phyloP scores from a whole-genome alignment of 2,888 invertebrate species.

The Lydus trimaculatus region DNA sequence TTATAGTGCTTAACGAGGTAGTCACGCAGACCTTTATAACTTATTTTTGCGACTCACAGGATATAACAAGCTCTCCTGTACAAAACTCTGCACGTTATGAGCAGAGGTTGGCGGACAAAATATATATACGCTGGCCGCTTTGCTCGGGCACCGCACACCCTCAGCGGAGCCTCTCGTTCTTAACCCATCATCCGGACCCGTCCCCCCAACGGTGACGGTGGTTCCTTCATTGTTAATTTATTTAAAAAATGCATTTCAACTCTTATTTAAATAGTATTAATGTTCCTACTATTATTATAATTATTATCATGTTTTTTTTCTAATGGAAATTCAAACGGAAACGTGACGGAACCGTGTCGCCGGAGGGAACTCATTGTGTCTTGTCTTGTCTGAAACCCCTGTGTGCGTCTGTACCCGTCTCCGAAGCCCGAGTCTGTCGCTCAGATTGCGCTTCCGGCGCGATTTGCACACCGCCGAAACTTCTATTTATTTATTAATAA shows the following conservation, averaged over 20 bases:
- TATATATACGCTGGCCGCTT: constrained; percentile 42
- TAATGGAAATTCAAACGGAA: not conserved
- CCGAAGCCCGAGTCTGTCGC: constrained; percentile 60
- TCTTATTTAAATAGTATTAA: not conserved
- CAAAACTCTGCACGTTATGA: constrained; percentile 51
- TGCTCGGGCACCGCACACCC: constrained; percentile 61
- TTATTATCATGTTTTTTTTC: too few relatives aligned
- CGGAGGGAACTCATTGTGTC: constrained; percentile 72
- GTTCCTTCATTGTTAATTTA: constrained; percentile 7
- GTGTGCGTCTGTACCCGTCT: constrained; percentile 81
- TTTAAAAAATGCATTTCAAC: not conserved
- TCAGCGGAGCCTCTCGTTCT: constrained; percentile 49
- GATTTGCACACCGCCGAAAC: constrained; percentile 34
- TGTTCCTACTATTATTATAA: not conserved
- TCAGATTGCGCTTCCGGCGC: constrained; percentile 40
- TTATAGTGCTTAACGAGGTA: constrained; percentile 34
- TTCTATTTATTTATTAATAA: constrained; percentile 7
- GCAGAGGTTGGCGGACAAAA: constrained; percentile 47
- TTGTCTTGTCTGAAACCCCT: constrained; percentile 81
- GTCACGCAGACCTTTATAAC: constrained; percentile 43
- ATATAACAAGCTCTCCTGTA: constrained; percentile 28
- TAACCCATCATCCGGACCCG: constrained; percentile 32
- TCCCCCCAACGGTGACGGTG: constrained; percentile 32
- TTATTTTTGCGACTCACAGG: constrained; percentile 48
- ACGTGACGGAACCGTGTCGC: constrained; percentile 60